Conservation (phyloP, 2,888 invertebrate species). For the Tinea trinotella region DNA sequence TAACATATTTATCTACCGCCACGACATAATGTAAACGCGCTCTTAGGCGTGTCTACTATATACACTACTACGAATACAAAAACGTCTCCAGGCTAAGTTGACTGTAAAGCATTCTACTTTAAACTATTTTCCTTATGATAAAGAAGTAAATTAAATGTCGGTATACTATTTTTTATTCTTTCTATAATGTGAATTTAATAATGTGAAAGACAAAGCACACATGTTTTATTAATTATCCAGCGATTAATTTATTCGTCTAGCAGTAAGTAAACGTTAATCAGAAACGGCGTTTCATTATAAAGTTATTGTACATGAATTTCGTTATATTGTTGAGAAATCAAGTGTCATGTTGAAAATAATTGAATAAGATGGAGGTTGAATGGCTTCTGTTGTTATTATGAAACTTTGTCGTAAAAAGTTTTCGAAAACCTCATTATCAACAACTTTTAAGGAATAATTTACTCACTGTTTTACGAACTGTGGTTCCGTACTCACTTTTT, state of each 20-base stretch:
- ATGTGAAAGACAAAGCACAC: too few relatives aligned
- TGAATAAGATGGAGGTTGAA: conserved; percentile 5
- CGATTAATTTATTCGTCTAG: not conserved
- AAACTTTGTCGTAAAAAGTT: not conserved
- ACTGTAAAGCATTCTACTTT: too few relatives aligned
- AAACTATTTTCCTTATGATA: too few relatives aligned
- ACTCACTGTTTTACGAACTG: not conserved
- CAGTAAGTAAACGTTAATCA: not conserved
- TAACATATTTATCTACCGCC: too few relatives aligned
- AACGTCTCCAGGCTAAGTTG: too few relatives aligned
- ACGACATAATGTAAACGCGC: too few relatives aligned
- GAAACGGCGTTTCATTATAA: not conserved
- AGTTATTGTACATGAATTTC: not conserved
- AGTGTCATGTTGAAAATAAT: conserved; percentile 6
- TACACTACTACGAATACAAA: too few relatives aligned
- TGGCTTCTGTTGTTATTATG: not conserved
- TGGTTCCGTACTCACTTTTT: not conserved
- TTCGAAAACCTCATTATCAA: not conserved
- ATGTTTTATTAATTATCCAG: not conserved
- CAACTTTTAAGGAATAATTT: not conserved
- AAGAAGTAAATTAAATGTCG: too few relatives aligned
- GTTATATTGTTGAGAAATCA: conserved; percentile 1
- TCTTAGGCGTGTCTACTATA: too few relatives aligned
- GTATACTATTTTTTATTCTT: too few relatives aligned
- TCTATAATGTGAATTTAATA: too few relatives aligned